Base-by-base conservation (phyloP, 2,797 vertebrate genomes). In the Enteromius paludinosus region DNA sequence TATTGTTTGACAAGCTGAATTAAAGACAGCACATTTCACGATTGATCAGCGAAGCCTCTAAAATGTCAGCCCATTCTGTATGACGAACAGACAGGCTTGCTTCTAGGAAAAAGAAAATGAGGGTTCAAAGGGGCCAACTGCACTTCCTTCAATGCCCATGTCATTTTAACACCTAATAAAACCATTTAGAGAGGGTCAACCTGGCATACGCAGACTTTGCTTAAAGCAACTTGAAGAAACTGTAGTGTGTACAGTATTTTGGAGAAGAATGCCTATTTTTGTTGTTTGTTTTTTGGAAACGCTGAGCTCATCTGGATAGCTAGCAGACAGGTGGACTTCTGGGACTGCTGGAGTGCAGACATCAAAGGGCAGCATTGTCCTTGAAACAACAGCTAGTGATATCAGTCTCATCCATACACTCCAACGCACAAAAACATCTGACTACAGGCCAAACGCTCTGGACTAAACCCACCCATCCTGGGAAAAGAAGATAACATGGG, bases 281-380 rank as follows among this genome's bases (percentile, higher is more conserved):
- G 41, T 17, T 61, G 41, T 30, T 61, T 83, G 84, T 82, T 88
- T 77, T 83, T 54, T 69, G 61, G 61, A 77, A 64, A 68, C 35
- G 47, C 45, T 87, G 71, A 71, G 77, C 88, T 93, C 83, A 87
- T 75, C 83, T 78, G 35, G 77, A 85, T 83, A 64, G 71, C 8
- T 84, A 86, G 88, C 71, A 87, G 87, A 88, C 87, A 84, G 84
- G 80, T 88, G 84, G 86, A 89, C 91, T 91, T 90, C 90, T 89
- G 68, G 79, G 54, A 70, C 8, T 10, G 28, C 49, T 87, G 89
- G 83, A 82, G 82, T 84, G 81, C 79, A 84, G 77, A 88, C 78
- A 84, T 86, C 87, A 86, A 33, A 87, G 88, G 59, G 72, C 23
- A 64, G 79, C 88, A 86, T 89, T 91, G 90, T 90, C 87, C 83